Percentiles rank a stretch among this genome's conserved stretches.
phyloP scores from a whole-genome alignment of 2,797 vertebrate genomes.

The Cheirogaleus major region DNA sequence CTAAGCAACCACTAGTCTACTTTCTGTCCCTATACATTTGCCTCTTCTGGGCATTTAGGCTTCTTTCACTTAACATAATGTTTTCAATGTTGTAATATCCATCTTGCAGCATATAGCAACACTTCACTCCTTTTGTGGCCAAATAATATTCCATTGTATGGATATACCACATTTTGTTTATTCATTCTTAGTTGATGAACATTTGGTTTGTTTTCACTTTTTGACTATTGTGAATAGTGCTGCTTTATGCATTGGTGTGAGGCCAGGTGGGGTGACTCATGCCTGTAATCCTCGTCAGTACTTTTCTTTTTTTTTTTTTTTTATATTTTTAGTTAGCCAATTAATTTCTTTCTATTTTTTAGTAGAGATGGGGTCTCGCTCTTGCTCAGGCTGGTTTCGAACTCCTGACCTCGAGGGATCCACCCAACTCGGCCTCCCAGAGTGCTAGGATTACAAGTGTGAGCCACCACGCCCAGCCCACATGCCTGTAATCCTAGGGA shows the following conservation, averaged over 20 bases:
- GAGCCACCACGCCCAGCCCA: too few species aligned
- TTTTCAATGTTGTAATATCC: background rate
- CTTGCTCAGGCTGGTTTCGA: too few species aligned
- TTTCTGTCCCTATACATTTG: background rate
- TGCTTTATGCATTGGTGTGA: background rate
- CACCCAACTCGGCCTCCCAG: too few species aligned
- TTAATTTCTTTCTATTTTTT: too few species aligned
- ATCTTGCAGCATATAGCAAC: background rate
- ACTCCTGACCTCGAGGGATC: too few species aligned
- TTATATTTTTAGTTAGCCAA: too few species aligned
- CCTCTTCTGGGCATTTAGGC: background rate
- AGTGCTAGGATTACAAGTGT: too few species aligned
- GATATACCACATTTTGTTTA: background rate
- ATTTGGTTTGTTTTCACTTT: background rate
- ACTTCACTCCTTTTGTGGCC: background rate
- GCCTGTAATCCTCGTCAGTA: background rate
- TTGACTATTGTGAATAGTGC: background rate
- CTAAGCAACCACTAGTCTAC: background rate
- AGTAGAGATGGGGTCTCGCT: too few species aligned
- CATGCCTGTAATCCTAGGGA: background rate
- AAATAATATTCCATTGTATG: background rate
- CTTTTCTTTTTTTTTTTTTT: too few species aligned
- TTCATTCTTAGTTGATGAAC: background rate
- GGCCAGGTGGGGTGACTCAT: background rate
- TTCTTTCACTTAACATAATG: background rate